Conservation (phyloP, 2,888 invertebrate genomes). For the Lucinisca nassula region DNA sequence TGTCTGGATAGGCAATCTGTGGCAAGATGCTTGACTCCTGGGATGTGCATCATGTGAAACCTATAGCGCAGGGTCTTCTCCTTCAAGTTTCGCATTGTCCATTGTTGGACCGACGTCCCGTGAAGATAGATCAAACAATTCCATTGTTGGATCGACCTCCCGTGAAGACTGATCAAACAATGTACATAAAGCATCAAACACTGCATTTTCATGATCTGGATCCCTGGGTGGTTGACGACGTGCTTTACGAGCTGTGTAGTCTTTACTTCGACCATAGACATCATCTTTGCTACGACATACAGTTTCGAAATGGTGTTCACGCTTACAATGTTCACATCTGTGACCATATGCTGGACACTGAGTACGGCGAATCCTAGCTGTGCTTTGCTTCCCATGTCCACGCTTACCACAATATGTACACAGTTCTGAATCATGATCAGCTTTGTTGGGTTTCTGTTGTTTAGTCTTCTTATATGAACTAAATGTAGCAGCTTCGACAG, state of each 20-base stretch:
- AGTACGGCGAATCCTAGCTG: conserved; percentile 34
- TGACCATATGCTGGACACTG: conserved; percentile 70
- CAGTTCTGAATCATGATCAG: conserved; percentile 17
- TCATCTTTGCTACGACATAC: conserved; percentile 60
- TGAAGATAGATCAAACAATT: not conserved
- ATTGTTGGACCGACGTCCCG: not conserved
- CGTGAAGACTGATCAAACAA: conserved; percentile 3
- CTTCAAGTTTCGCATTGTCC: conserved; percentile 42
- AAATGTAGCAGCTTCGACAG: not conserved
- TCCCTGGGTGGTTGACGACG: not conserved
- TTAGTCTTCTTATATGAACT: conserved; percentile 35
- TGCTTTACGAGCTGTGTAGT: not conserved
- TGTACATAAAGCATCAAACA: conserved; percentile 59
- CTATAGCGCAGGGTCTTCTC: conserved; percentile 52
- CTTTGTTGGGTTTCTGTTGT: not conserved
- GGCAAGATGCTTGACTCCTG: conserved; percentile 50
- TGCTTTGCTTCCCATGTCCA: conserved; percentile 67
- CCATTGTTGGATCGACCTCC: not conserved
- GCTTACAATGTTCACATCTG: conserved; percentile 60
- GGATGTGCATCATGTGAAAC: conserved; percentile 47
- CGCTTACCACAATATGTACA: conserved; percentile 71
- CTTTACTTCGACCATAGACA: conserved; percentile 47
- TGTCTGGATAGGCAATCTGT: conserved; percentile 65
- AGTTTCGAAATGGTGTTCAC: conserved; percentile 55
- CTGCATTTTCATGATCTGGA: conserved; percentile 24